Evolutionary conservation across 2,888 invertebrate species (phyloP).

Genomic region (Calameuta idolon): DNA sequence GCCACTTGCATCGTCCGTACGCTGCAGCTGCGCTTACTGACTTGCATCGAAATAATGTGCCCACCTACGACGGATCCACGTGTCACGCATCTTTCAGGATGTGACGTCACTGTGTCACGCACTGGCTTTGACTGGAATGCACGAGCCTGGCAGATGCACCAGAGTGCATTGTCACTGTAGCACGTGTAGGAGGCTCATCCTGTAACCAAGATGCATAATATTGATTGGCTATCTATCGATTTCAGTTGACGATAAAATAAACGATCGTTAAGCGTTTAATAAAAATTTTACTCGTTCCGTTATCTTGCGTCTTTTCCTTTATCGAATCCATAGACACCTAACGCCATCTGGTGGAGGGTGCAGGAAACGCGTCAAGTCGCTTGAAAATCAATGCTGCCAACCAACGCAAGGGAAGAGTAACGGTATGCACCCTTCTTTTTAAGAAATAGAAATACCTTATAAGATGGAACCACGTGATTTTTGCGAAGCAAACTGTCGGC

Average conservation of each 20-base stretch:
- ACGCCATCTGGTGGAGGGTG: slow-evolving; percentile 42
- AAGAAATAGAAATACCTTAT: not conserved
- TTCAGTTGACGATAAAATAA: not conserved
- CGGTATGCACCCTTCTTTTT: not conserved
- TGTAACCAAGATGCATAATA: not conserved
- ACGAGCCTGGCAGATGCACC: not conserved
- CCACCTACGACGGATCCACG: slow-evolving; percentile 40
- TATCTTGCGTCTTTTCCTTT: not conserved
- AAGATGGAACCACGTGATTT: not conserved
- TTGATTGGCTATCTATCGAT: not conserved
- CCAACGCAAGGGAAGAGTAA: not conserved
- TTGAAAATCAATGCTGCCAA: slow-evolving; percentile 41
- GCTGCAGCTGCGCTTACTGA: not conserved
- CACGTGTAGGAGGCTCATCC: not conserved
- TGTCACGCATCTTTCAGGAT: slow-evolving; percentile 45
- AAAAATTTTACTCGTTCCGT: not conserved
- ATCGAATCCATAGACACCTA: slow-evolving; percentile 22
- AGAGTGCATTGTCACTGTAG: not conserved
- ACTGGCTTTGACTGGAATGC: slow-evolving; percentile 19
- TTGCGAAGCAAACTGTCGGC: not conserved
- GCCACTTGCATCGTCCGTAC: not conserved
- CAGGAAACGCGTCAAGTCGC: slow-evolving; percentile 30
- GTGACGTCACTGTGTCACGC: slow-evolving; percentile 34
- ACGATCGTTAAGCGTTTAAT: not conserved
- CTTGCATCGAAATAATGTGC: slow-evolving; percentile 6